Evolutionary conservation across 2,797 vertebrate species (phyloP).

Genomic region (Mycteria americana): DNA sequence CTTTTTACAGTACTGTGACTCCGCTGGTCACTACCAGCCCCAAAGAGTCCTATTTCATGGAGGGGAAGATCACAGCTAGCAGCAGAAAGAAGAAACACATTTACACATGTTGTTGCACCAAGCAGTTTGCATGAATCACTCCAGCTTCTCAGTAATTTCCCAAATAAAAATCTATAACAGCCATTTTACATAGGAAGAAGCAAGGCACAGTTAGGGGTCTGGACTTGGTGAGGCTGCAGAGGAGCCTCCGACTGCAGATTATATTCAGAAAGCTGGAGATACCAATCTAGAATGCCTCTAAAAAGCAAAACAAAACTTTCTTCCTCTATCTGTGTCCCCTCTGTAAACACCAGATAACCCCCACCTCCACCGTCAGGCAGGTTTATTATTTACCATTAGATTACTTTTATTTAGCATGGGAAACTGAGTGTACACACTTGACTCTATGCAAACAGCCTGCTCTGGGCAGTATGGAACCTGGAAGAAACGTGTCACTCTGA

Average conservation of each 20-base stretch:
- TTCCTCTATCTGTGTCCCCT: not conserved
- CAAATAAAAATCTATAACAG: not conserved
- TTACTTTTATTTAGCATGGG: not conserved
- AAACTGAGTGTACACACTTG: not conserved
- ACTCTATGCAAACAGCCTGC: not conserved
- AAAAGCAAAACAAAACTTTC: conserved; percentile 43
- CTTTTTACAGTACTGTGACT: not conserved
- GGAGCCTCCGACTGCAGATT: conserved; percentile 4
- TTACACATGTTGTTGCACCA: not conserved
- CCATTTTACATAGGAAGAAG: not conserved
- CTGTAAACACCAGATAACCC: not conserved
- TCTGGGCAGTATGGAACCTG: not conserved
- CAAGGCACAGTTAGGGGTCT: not conserved
- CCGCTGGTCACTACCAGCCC: not conserved
- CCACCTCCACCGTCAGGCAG: not conserved
- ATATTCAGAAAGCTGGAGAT: conserved; percentile 47
- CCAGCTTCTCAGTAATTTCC: not conserved
- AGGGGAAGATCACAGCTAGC: not conserved
- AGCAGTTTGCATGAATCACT: not conserved
- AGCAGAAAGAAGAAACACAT: not conserved
- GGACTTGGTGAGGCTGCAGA: not conserved
- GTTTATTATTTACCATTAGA: not conserved
- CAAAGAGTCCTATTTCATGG: not conserved
- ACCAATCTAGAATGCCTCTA: conserved; percentile 35
- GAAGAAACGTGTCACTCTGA: not conserved